phyloP scores from a whole-genome alignment of 2,113 vertebrate genomes.

The Anolis sagrei region DNA sequence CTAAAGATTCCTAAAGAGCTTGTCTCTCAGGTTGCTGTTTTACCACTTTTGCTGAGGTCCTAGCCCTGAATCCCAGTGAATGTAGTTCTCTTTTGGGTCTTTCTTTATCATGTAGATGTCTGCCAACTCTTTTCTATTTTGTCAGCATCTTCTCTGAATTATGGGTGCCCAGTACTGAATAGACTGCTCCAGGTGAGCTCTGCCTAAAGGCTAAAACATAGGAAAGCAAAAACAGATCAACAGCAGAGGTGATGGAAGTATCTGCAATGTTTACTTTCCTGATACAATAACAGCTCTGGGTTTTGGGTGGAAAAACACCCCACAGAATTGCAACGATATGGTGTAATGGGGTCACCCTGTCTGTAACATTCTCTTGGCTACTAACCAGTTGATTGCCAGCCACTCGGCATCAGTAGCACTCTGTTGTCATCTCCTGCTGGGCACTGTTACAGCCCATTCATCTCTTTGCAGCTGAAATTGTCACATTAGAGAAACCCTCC shows the following conservation, averaged over 20 bases:
- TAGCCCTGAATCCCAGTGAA: too few relatives aligned
- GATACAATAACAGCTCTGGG: neutral
- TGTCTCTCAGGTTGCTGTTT: too few relatives aligned
- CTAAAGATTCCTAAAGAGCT: too few relatives aligned
- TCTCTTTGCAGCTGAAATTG: constrained; percentile 16
- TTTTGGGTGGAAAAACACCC: neutral
- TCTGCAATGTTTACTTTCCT: neutral
- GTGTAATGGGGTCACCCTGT: neutral
- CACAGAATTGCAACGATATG: neutral
- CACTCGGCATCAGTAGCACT: neutral
- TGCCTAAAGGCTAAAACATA: neutral
- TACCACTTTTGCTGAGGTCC: too few relatives aligned
- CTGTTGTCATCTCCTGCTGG: neutral
- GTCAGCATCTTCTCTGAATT: neutral
- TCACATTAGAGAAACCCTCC: neutral
- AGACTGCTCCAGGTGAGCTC: neutral
- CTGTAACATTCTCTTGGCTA: neutral
- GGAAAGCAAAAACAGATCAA: neutral
- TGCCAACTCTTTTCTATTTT: neutral
- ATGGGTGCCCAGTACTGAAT: neutral
- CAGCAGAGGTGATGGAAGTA: neutral
- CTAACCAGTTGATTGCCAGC: constrained; percentile 6
- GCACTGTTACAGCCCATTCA: constrained; percentile 15
- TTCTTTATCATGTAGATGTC: neutral
- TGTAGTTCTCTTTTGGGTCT: neutral